Evolutionary conservation across 2,888 invertebrate species (phyloP).

Genomic region (Hydroisotoma schaefferi): DNA sequence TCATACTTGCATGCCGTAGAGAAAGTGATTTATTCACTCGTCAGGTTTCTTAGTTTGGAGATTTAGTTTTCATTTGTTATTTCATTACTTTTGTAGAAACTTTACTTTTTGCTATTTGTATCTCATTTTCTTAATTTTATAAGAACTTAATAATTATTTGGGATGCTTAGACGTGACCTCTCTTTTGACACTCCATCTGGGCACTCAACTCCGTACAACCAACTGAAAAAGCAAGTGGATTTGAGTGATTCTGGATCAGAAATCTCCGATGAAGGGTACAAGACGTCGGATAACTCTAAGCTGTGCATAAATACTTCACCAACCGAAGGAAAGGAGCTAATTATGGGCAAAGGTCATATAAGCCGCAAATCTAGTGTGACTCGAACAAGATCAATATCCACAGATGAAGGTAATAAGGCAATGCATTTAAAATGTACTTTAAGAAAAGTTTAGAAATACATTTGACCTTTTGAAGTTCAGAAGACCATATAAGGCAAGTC

Average conservation of each 20-base stretch:
- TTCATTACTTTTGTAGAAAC: too few relatives aligned
- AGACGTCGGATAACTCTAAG: conserved; percentile 47
- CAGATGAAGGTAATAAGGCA: conserved; percentile 49
- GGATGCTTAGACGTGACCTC: conserved; percentile 42
- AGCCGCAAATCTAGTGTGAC: conserved; percentile 35
- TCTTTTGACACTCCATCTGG: conserved; percentile 46
- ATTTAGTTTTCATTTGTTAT: too few relatives aligned
- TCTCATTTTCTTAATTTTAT: conserved; percentile 10
- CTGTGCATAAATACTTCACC: conserved; percentile 18
- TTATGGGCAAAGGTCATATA: conserved; percentile 22
- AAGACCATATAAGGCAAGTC: too few relatives aligned
- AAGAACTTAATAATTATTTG: neutral
- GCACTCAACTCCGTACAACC: conserved; percentile 40
- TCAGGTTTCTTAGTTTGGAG: too few relatives aligned
- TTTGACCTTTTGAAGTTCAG: too few relatives aligned
- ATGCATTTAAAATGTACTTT: too few relatives aligned
- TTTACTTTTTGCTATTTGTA: too few relatives aligned
- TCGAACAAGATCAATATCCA: conserved; percentile 45
- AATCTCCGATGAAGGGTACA: conserved; percentile 51
- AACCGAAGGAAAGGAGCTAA: conserved; percentile 18
- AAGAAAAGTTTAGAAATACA: too few relatives aligned
- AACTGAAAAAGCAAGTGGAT: conserved; percentile 40
- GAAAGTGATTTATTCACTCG: too few relatives aligned
- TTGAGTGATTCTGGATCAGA: conserved; percentile 51
- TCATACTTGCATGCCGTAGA: too few relatives aligned